A percentile compares a stretch with the other conserved stretches of the same genome.
phyloP scores from a whole-genome alignment of 2,888 invertebrate genomes.

The Trachelus stipa region DNA sequence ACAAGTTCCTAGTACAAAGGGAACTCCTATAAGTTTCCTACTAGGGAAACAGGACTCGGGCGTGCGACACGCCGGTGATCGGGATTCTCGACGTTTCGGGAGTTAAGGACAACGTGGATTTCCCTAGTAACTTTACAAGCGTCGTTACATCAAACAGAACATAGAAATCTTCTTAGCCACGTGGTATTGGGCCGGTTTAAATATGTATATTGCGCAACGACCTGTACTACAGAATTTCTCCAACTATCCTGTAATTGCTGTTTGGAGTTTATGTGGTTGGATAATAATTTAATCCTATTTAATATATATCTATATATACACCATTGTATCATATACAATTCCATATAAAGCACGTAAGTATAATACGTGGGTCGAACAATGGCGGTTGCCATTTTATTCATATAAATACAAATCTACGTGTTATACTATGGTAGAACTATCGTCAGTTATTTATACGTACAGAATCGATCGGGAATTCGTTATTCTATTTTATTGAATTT shows the following conservation, averaged over 20 bases:
- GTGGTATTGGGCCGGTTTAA: background rate
- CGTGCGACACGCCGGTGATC: background rate
- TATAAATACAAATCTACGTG: background rate
- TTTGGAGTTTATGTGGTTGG: background rate
- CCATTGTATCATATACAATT: background rate
- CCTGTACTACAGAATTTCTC: background rate
- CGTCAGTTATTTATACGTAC: background rate
- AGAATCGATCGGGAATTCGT: background rate
- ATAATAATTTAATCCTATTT: background rate
- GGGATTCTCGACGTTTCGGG: background rate
- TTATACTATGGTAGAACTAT: background rate
- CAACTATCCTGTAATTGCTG: background rate
- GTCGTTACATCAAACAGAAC: background rate
- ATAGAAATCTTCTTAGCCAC: background rate
- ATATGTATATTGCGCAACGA: background rate
- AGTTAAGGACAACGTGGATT: background rate
- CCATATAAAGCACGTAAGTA: background rate
- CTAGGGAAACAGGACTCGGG: background rate
- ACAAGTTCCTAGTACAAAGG: background rate
- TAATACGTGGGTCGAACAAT: background rate
- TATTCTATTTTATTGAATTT: background rate
- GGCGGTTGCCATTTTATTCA: background rate
- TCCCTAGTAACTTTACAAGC: background rate
- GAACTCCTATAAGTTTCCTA: background rate
- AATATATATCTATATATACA: background rate